phyloP scores from a whole-genome alignment of 2,888 invertebrate species.

The Chaetogeoica ovagalla region DNA sequence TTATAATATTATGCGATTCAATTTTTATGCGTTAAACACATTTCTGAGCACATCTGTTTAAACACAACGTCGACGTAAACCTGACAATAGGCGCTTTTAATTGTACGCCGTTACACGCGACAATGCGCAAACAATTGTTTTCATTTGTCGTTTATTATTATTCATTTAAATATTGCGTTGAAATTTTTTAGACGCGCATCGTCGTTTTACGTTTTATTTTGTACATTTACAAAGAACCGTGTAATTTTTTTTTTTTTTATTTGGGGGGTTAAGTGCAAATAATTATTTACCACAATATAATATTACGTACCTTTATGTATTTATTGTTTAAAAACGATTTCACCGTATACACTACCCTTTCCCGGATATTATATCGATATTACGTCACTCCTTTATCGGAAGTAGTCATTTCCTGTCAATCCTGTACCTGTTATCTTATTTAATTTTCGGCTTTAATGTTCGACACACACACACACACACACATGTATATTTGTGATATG shows the following conservation, averaged over 20 bases:
- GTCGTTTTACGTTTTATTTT: neutral
- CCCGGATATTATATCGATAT: conserved; percentile 1
- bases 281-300: neutral
- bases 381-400: neutral
- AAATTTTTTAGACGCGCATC: neutral
- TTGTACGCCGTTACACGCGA: neutral
- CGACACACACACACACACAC: too few relatives aligned
- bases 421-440: neutral
- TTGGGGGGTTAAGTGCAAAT: neutral
- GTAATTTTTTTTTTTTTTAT: neutral
- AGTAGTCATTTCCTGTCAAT: neutral
- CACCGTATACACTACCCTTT: neutral
- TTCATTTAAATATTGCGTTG: neutral
- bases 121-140: neutral
- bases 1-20: too few relatives aligned
- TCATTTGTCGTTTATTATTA: neutral
- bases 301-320: neutral
- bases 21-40: neutral
- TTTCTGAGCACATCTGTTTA: conserved; percentile 3
- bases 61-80: neutral
- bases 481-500: too few relatives aligned
- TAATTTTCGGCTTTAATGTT: neutral
- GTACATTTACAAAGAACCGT: neutral
- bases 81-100: neutral
- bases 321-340: neutral